Percentiles rank a stretch among this genome's conserved stretches.
phyloP scores from a whole-genome alignment of 2,888 invertebrate genomes.

The Eugnorisma glareosa region DNA sequence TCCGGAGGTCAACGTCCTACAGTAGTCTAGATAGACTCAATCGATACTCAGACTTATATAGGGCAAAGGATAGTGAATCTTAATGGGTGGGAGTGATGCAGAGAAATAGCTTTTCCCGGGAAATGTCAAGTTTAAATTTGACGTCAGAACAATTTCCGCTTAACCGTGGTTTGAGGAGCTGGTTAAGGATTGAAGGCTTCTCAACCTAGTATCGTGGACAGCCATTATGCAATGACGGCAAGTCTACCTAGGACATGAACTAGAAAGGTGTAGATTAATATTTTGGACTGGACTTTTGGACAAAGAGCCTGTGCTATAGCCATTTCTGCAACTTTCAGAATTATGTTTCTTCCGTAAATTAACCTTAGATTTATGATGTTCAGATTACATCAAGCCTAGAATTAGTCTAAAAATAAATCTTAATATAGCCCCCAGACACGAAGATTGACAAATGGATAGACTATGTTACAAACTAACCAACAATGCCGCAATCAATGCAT shows the following conservation, averaged over 20 bases:
- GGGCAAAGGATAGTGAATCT: constrained; percentile 4
- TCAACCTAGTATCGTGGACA: neutral
- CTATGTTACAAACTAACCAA: constrained; percentile 14
- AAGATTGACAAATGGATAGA: constrained; percentile 30
- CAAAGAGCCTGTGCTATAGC: neutral
- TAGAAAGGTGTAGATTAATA: neutral
- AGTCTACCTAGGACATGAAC: neutral
- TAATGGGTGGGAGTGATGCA: neutral
- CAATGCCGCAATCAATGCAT: constrained; percentile 42
- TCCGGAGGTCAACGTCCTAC: neutral
- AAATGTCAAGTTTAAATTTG: neutral
- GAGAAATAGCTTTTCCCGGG: neutral
- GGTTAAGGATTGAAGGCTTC: neutral
- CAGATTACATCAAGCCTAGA: neutral
- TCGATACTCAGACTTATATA: constrained; percentile 17
- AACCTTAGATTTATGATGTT: neutral
- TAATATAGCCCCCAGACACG: constrained; percentile 1
- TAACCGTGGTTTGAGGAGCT: neutral
- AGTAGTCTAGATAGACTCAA: constrained; percentile 14
- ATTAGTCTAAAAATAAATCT: neutral
- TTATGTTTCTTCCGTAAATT: neutral
- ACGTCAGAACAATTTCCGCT: neutral
- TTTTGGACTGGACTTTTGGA: neutral
- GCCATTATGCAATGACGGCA: neutral
- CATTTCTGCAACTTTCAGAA: neutral